Evolutionary conservation across 2,888 invertebrate genomes (phyloP).

Genomic region (Ectropis crepuscularia): DNA sequence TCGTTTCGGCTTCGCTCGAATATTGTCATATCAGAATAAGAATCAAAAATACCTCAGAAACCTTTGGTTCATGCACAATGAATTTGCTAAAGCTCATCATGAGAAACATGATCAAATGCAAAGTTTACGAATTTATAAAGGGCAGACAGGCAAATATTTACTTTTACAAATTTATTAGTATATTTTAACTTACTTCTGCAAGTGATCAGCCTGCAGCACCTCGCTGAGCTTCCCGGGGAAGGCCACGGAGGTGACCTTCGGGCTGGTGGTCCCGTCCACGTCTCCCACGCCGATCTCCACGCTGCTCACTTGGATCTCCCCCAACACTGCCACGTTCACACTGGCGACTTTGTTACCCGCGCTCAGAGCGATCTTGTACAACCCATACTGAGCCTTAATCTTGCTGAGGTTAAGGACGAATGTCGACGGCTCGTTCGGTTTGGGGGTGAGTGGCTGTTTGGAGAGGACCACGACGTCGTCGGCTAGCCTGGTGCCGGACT

Average conservation of each 20-base stretch:
- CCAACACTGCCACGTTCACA: slow-evolving; percentile 88
- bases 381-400: slow-evolving; percentile 91
- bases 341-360: slow-evolving; percentile 87
- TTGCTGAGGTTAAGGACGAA: slow-evolving; percentile 91
- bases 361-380: slow-evolving; percentile 92
- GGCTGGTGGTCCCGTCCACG: slow-evolving; percentile 94
- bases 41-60: too few species aligned
- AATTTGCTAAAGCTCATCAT: too few species aligned
- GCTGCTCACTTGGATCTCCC: slow-evolving; percentile 90
- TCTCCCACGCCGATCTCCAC: slow-evolving; percentile 95
- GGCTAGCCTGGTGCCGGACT: slow-evolving; percentile 89
- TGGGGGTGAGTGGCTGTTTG: slow-evolving; percentile 84
- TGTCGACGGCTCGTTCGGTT: slow-evolving; percentile 85
- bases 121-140: too few species aligned
- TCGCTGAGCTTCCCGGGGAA: slow-evolving; percentile 89
- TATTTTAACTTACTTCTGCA: slow-evolving; percentile 88
- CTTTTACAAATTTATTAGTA: background rate
- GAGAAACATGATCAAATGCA: too few species aligned
- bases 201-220: slow-evolving; percentile 92
- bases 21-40: too few species aligned
- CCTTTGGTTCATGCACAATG: too few species aligned
- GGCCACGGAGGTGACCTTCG: slow-evolving; percentile 89
- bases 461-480: slow-evolving; percentile 91
- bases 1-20: too few species aligned
- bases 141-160: too few species aligned